Conservation (phyloP, 2,113 vertebrate genomes). For the Oncorhynchus tshawytscha region DNA sequence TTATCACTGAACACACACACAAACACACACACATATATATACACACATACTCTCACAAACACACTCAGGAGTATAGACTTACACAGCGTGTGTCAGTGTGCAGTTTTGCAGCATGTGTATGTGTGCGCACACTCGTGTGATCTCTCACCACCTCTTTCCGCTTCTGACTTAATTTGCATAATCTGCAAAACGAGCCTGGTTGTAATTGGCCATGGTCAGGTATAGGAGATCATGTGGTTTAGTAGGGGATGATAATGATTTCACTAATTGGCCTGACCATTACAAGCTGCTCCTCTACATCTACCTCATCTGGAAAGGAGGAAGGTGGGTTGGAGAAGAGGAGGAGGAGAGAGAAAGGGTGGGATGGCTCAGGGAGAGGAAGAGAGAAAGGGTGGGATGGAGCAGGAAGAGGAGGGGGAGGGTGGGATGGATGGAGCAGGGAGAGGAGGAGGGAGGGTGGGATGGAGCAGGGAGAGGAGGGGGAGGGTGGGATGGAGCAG, state of each 20-base stretch:
- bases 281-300: constrained; percentile 88
- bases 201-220: constrained; percentile 96
- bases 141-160: constrained; percentile 81
- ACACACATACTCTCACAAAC: constrained; percentile 2
- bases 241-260: constrained; percentile 99
- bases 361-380: background rate
- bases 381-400: background rate
- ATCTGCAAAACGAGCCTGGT: constrained; percentile 94
- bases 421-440: too few species aligned
- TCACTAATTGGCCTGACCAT: constrained; percentile 98
- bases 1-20: constrained; percentile 35
- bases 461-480: too few species aligned
- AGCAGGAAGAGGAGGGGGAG: background rate
- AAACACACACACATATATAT: background rate
- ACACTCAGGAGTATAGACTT: constrained; percentile 5
- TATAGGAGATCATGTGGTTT: constrained; percentile 99
- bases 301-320: constrained; percentile 88
- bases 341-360: constrained; percentile 12
- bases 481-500: background rate
- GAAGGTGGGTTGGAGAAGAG: constrained; percentile 16
- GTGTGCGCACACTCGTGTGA: constrained; percentile 70
- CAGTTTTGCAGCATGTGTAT: constrained; percentile 30
- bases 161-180: constrained; percentile 88
- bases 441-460: too few species aligned
- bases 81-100: background rate